Percentiles rank a stretch among this genome's conserved stretches.
These are phyloP conservation scores for Cerastoderma edule DNA, from an alignment of 2,888 invertebrate genomes.

Conservation along the genomic window DNA sequence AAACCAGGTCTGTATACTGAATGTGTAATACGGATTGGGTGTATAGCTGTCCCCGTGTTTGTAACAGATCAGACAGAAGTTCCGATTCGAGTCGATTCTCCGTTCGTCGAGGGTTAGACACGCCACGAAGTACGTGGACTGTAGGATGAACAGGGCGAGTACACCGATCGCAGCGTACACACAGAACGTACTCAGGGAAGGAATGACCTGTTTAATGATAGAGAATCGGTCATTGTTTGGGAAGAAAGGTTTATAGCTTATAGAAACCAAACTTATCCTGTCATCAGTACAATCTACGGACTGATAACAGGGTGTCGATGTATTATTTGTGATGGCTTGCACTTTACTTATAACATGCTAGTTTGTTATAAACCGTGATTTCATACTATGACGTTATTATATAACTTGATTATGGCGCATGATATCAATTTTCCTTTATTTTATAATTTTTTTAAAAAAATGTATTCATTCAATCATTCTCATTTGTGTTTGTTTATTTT, in stretches of 20 bases:
- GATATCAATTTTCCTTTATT: too few relatives aligned
- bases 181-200: slow-evolving; percentile 92
- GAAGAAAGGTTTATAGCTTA: too few relatives aligned
- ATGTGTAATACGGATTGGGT: slow-evolving; percentile 86
- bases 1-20: slow-evolving; percentile 86
- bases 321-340: not conserved
- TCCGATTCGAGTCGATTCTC: slow-evolving; percentile 70
- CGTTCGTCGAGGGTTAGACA: slow-evolving; percentile 89
- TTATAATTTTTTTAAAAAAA: too few relatives aligned
- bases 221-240: too few relatives aligned
- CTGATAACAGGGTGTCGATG: not conserved
- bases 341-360: not conserved
- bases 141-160: slow-evolving; percentile 87
- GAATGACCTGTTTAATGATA: slow-evolving; percentile 87
- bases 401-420: too few relatives aligned
- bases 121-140: slow-evolving; percentile 92
- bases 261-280: not conserved
- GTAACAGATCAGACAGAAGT: slow-evolving; percentile 86
- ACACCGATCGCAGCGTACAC: slow-evolving; percentile 92
- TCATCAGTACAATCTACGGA: not conserved
- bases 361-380: not conserved
- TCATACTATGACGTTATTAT: not conserved
- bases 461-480: too few relatives aligned
- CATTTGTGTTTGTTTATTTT: too few relatives aligned
- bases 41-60: slow-evolving; percentile 86